Evolutionary conservation across 1,140 invertebrate species (phyloP).

Genomic region (Dufourea novaeangliae): DNA sequence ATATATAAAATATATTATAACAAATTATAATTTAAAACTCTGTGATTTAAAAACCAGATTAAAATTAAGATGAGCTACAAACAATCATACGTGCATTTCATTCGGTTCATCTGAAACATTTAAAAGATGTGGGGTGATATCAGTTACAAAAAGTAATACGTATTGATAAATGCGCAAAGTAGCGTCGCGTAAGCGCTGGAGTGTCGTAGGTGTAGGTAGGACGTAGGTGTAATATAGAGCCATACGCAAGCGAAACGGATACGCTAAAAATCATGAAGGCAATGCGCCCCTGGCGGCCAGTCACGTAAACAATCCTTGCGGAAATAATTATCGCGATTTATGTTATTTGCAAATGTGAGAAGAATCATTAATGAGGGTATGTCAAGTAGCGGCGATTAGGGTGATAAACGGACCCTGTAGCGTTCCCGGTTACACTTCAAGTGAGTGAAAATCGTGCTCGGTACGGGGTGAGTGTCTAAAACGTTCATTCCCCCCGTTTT

Average conservation of each 20-base stretch:
- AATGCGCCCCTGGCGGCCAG: conserved; percentile 73
- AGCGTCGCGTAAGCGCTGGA: conserved; percentile 62
- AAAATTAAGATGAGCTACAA: background rate
- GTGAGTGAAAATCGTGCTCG: conserved; percentile 50
- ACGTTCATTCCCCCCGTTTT: conserved; percentile 54
- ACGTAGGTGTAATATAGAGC: conserved; percentile 19
- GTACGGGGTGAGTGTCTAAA: conserved; percentile 69
- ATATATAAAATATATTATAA: background rate
- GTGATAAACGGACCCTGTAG: conserved; percentile 47
- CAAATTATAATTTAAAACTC: background rate
- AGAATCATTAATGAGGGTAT: conserved; percentile 73
- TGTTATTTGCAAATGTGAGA: conserved; percentile 75
- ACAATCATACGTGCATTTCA: background rate
- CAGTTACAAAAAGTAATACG: conserved; percentile 62
- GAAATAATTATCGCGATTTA: conserved; percentile 79
- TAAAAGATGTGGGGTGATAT: conserved; percentile 31
- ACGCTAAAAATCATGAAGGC: conserved; percentile 49
- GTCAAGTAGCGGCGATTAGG: conserved; percentile 66
- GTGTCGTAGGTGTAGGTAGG: conserved; percentile 27
- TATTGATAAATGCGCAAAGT: conserved; percentile 70
- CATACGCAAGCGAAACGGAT: conserved; percentile 15
- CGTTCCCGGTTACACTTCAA: conserved; percentile 43
- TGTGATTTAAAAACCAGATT: background rate
- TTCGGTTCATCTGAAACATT: conserved; percentile 2
- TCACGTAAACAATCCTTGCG: conserved; percentile 68